Evolutionary conservation across 2,113 vertebrate genomes (phyloP).

Genomic region (Pongo abelii): DNA sequence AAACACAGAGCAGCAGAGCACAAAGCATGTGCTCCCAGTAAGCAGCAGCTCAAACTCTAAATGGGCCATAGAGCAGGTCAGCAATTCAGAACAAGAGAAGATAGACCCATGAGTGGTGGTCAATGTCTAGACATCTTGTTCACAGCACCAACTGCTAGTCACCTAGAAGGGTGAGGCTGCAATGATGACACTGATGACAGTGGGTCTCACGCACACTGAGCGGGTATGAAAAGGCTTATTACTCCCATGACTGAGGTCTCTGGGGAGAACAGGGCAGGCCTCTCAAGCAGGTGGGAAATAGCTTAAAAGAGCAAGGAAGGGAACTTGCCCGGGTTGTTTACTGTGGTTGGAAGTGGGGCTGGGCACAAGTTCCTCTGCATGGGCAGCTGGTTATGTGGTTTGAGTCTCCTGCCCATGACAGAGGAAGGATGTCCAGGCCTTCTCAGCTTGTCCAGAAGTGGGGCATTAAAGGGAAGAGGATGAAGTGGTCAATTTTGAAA

Average conservation of each 20-base stretch:
- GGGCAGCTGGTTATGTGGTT: background rate
- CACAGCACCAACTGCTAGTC: background rate
- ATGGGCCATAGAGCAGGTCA: too few relatives aligned
- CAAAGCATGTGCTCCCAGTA: background rate
- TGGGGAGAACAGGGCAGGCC: background rate
- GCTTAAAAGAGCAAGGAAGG: background rate
- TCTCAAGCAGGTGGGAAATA: background rate
- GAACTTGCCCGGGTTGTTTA: background rate
- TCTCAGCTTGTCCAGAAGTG: background rate
- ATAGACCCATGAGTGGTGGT: background rate
- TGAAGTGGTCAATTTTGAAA: background rate
- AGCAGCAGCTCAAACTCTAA: background rate
- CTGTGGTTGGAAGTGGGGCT: background rate
- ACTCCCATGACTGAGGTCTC: background rate
- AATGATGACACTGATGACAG: background rate
- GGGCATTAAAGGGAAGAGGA: background rate
- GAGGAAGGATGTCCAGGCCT: background rate
- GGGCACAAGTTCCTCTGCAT: background rate
- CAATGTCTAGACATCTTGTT: background rate
- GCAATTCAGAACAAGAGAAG: background rate
- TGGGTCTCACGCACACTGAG: background rate
- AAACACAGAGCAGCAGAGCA: background rate
- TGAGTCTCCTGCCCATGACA: background rate
- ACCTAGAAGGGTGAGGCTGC: background rate
- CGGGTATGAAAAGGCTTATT: background rate